Evolutionary conservation across 2,113 vertebrate species (phyloP).

Genomic region (Diadophis punctatus): DNA sequence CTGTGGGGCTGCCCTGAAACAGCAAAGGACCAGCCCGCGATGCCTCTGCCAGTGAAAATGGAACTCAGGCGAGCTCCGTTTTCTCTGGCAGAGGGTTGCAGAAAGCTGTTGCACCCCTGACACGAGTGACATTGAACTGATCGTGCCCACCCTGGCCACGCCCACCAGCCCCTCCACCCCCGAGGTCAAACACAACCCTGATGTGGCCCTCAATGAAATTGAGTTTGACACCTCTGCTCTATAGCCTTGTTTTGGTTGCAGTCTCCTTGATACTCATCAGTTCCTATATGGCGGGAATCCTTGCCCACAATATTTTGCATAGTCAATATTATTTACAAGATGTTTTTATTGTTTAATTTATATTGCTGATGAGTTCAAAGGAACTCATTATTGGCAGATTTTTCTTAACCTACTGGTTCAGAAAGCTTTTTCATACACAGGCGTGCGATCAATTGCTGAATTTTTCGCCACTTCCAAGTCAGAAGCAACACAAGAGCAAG

Average conservation of each 20-base stretch:
- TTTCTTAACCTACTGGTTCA: background rate
- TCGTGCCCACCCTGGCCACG: no score
- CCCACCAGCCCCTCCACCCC: no score
- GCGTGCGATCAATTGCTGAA: slow-evolving; percentile 69
- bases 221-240: background rate
- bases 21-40: no score
- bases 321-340: background rate
- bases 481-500: slow-evolving; percentile 72
- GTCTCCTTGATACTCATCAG: background rate
- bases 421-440: slow-evolving; percentile 47
- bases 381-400: background rate
- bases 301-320: background rate
- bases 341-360: background rate
- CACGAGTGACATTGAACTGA: no score
- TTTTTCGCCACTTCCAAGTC: slow-evolving; percentile 70
- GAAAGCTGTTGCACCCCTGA: no score
- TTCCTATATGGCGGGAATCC: background rate
- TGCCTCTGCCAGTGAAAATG: no score
- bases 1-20: no score
- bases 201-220: no score
- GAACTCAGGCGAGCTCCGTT: no score
- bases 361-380: background rate
- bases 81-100: no score
- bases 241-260: background rate
- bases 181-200: no score